These are phyloP conservation scores for Mystacornis crossleyi DNA, from an alignment of 2,113 vertebrate genomes.

Conservation along the genomic window DNA sequence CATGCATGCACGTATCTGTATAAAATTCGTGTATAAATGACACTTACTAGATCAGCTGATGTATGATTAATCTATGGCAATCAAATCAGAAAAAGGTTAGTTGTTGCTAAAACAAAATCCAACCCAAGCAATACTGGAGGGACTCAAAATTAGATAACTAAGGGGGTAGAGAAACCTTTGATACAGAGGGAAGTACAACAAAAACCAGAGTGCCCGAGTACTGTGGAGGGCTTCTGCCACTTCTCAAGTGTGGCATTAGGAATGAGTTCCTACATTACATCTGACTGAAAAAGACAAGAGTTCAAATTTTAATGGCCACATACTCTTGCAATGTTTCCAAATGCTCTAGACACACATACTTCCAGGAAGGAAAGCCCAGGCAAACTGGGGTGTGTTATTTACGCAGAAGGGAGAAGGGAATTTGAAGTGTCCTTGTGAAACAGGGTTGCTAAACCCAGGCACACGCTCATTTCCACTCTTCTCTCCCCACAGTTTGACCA, in stretches of 20 bases:
- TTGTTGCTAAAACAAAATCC: background rate
- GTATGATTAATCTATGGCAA: background rate
- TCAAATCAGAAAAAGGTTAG: background rate
- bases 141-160: background rate
- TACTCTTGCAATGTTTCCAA: background rate
- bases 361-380: background rate
- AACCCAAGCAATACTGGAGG: background rate
- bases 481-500: background rate
- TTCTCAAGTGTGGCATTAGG: background rate
- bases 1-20: background rate
- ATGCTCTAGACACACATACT: background rate
- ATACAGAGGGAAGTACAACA: background rate
- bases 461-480: background rate
- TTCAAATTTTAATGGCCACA: background rate
- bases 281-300: background rate
- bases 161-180: background rate
- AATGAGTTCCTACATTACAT: background rate
- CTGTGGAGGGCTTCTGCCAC: background rate
- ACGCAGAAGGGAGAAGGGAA: background rate
- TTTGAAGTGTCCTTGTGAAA: background rate
- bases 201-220: background rate
- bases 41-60: background rate
- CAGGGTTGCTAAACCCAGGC: background rate
- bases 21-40: background rate
- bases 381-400: background rate